Conservation (phyloP, 2,888 invertebrate genomes). For the Dromius quadrimaculatus region DNA sequence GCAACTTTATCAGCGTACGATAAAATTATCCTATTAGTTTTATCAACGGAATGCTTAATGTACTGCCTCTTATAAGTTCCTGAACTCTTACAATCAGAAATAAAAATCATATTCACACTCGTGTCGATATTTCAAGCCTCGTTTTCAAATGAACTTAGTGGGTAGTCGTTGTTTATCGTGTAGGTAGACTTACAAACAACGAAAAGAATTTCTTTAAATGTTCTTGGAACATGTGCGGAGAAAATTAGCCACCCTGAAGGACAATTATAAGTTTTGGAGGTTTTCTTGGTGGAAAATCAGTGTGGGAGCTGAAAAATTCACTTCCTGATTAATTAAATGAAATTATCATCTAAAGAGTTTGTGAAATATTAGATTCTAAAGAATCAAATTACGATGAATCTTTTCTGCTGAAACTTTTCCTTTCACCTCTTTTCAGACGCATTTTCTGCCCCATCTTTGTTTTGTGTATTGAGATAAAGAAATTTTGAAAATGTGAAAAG, state of each 20-base stretch:
- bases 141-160: neutral
- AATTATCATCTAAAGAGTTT: no score
- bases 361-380: no score
- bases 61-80: neutral
- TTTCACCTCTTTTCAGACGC: no score
- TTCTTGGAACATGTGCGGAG: neutral
- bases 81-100: neutral
- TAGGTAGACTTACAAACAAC: neutral
- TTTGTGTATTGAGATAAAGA: conserved; percentile 34
- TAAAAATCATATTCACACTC: neutral
- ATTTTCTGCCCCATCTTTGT: conserved; percentile 10
- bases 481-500: conserved; percentile 35
- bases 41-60: conserved; percentile 4
- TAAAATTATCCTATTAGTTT: no score
- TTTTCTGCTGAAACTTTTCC: no score
- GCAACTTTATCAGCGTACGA: no score
- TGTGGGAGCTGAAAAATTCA: conserved; percentile 12
- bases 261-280: neutral
- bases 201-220: neutral
- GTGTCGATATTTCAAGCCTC: conserved; percentile 3
- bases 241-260: neutral
- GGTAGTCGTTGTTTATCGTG: neutral
- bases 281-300: no score
- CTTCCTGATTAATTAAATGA: no score
- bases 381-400: no score